Evolutionary conservation across 2,113 vertebrate species (phyloP), one percentile per base, ranked within the genome.

Genomic region (Mugil cephalus): DNA sequence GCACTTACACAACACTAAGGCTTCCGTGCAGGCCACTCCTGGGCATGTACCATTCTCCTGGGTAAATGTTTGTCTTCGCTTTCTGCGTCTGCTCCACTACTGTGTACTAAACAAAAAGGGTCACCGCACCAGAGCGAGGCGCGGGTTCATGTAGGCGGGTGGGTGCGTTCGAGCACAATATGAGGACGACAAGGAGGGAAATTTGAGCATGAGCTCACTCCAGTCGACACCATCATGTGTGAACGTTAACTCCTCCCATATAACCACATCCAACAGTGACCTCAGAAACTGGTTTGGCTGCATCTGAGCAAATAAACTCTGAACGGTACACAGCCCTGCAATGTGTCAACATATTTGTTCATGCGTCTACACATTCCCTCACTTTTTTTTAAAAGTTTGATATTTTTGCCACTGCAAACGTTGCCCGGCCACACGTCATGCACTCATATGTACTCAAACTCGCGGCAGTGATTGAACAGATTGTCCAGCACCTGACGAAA

Each of bases 201-300:
- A 74, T 72, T 40, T 69, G 81, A 78, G 60, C 19, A 34, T 18
- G 36, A 68, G 40, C 15, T 48, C 8, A 10, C 15, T 52, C 65
- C 56, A 30, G 60, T 47, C 40, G 55, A 60, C 70, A 60, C 70
- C 65, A 71, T 68, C 63, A 36, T 52, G 42, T 17, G n/a, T 30
- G 53, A 39, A 48, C 39, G 4, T 19, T 21, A 40, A 78, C 80
- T 67, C 78, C 78, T 71, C 87, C 83, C 84, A 46, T 19, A 40
- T 8, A 55, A 53, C 52, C 76, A 77, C 73, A 76, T 64, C 60
- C 12, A 67, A 73, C 59, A 35, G 40, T 48, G n/a, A 70, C 72
- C 59, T 73, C 74, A 67, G 14, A 83, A 92, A 91, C 88, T 64
- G 85, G 88, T 93, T 88, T 70, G 61, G 67, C 79, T 8, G 58